Base-by-base conservation (phyloP, 2,888 invertebrate genomes). In the Eupithecia dodoneata region DNA sequence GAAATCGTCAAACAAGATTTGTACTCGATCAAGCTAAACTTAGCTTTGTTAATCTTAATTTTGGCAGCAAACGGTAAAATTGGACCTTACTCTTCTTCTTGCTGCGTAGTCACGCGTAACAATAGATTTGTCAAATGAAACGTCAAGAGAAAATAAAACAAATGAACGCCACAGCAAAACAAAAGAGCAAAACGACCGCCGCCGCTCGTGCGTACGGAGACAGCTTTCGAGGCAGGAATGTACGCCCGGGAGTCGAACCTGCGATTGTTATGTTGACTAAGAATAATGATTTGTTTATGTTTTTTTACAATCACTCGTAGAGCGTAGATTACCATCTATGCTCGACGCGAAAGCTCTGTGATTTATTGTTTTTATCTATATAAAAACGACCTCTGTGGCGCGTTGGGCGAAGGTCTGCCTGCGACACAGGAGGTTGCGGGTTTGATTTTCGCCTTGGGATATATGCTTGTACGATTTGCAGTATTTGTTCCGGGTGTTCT, bases 201-300 rank as follows among this genome's bases (percentile, higher is more conserved):
- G 47, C 47, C 89, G 87, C 84, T 89, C 91, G 92, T 90, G 92
- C 92, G 91, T 90, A 89, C 78, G 81, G 90, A 92, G 91, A 90
- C 85, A 78, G 81, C 93, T 93, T 93, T 92, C 92, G 83, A 90
- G 82, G 82, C 80, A 89, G 89, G 92, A 92, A 93, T 92, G 92
- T 85, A 86, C 82, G 76, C 81, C 80, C 89, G 87, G 93, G 93
- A 92, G 86, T 87, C 85, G 84, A 89, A 86, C 86, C 87, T 81
- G 75, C 66, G 9, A 59, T 10, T 59, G n/a, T 55, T 55, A n/a
- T 65, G 74, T 45, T 71, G 71, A 15, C 15, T 52, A 52, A 47
- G 7, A 9, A 30, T 45, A 45, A 45, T 45, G 9, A 2, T 2
- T 12, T 47, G 9, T 47, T 12, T 47, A 10, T 47, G 47, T 7